These are phyloP conservation scores for Cistogaster globosa DNA, from an alignment of 2,888 invertebrate genomes.

Conservation along the genomic window DNA sequence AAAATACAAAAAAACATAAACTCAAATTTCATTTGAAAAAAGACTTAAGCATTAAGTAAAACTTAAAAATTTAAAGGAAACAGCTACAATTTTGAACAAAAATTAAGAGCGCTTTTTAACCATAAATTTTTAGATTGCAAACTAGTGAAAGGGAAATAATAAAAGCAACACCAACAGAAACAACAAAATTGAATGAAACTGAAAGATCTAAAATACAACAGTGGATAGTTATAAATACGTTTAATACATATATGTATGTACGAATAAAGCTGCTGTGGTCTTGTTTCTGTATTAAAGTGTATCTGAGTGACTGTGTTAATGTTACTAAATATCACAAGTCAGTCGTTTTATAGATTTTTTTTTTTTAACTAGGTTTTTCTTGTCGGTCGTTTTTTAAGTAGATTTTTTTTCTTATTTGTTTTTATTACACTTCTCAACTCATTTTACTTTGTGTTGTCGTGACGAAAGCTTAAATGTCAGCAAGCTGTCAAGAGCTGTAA, in stretches of 20 bases:
- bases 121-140: constrained; percentile 48
- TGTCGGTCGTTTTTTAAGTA: constrained; percentile 1
- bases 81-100: not conserved
- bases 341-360: constrained; percentile 20
- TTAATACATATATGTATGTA: not conserved
- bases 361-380: constrained; percentile 11
- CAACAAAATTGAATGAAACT: constrained; percentile 28
- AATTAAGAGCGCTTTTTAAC: constrained; percentile 11
- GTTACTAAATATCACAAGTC: constrained; percentile 55
- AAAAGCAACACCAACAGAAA: constrained; percentile 38
- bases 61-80: not conserved
- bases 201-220: not conserved
- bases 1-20: too few species aligned
- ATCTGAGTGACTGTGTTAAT: constrained; percentile 39
- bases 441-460: constrained; percentile 59
- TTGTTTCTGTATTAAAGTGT: not conserved
- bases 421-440: constrained; percentile 44
- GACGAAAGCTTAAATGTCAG: constrained; percentile 70
- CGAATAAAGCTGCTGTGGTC: constrained; percentile 6
- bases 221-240: constrained; percentile 5
- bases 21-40: not conserved
- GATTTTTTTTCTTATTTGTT: constrained; percentile 4
- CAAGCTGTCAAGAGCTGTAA: constrained; percentile 68
- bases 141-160: constrained; percentile 65
- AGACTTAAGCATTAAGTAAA: constrained; percentile 24